Evolutionary conservation across 1,140 invertebrate species (phyloP), one percentile per base, ranked within the genome.

Genomic region (Dendrolimus punctatus): DNA sequence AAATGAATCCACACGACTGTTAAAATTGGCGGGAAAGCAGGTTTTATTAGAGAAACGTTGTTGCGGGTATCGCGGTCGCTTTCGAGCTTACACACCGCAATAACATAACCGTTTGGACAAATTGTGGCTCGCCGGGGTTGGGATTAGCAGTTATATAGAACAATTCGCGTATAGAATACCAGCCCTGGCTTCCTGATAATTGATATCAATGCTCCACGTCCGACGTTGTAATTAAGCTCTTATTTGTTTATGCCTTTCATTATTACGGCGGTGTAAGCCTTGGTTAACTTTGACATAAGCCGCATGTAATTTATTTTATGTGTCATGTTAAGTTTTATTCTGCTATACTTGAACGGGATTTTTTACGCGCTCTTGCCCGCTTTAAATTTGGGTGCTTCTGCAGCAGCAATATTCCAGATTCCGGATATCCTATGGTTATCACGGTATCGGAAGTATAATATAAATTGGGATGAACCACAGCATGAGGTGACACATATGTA

Each of bases 41-140:
- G 23, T 66, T 74, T 71, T 70, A 62, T 62, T 57, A 64, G 57
- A 71, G 70, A 80, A 79, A 80, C 79, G 71, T 75, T 69, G 57
- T 62, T 45, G 62, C 43, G 56, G 63, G 57, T 61, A 42, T 51
- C 66, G 66, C 64, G 55, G 64, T 50, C 10, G 41, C 36, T 23
- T 23, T 9, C 59, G 60, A 70, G 73, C 71, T 76, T 75, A 79
- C 73, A 52, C 66, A 70, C 76, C 68, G 79, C 77, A 80, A 77
- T 82, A 82, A 85, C 81, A 85, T 85, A 85, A 85, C 81, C 76
- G 73, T 85, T 85, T 74, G 67, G 73, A 82, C 79, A 82, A 82
- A 85, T 81, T 81, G 79, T 80, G 68, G 77, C 70, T 70, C 73
- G 69, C 57, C 60, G 56, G 68, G 64, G 56, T 62, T 68, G 60